Base-by-base conservation (phyloP, 1,140 invertebrate species). In the Ceratoteleas bidentatus region DNA sequence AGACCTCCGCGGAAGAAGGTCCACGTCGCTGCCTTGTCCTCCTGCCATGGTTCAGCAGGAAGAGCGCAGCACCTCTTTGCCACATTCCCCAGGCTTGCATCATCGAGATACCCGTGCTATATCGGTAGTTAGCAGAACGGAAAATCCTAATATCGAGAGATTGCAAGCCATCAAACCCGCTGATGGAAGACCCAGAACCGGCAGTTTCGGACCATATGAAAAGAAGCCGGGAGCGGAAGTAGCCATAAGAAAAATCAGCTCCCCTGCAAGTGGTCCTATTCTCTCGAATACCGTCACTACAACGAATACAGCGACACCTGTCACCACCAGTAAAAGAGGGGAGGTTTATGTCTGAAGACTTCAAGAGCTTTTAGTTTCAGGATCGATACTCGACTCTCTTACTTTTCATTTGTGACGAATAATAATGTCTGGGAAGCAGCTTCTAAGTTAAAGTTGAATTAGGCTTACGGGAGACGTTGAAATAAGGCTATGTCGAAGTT, bases 331-430 rank as follows among this genome's bases (percentile, higher is more conserved):
- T 57, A 92, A 92, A 69, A 79, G 92, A 40, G 90, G 91, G 6
- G 92, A 93, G 79, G 92, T 92, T 47, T 93, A 92, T 72, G 92
- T 92, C 40, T 93, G 86, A 89, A 33, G 40, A 40, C 24, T 32
- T 8, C 11, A 32, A 38, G 38, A 66, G 49, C 15, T 60, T 58
- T 32, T 49, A 70, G 36, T 78, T 36, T 57, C 40, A 4, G 9
- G 14, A 65, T 53, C 34, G 45, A 57, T 58, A 24, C 24, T 24
- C 4, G 24, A 24, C 24, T 24, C 24, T 24, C 24, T 24, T 24
- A 24, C 24, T 1, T 24, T 24, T 24, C 24, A 24, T 24, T 24
- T 24, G 24, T 24, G 24, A 24, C 24, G 24, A 24, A 24, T 24
- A 2, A 24, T 24, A 24, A 24, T 24, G 24, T 24, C 24, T 24